Base-by-base conservation (phyloP, 2,888 invertebrate species). In the Drosophila prostipennis region DNA sequence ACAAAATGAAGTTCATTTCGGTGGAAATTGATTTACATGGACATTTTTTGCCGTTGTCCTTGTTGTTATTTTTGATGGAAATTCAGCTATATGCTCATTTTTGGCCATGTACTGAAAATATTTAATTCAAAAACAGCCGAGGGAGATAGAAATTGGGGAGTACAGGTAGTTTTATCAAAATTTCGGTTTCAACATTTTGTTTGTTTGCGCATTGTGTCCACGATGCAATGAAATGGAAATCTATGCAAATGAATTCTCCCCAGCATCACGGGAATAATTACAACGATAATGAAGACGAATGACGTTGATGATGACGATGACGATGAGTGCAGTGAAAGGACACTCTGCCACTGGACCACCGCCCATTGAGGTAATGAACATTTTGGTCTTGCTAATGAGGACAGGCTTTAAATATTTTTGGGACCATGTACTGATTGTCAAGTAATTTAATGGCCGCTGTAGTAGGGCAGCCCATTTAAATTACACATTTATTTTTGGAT, bases 11-110 rank as follows among this genome's bases (percentile, higher is more conserved):
- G 76, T 85, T 79, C 82, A 73, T 69, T 81, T 72, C 72, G 72
- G 56, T 76, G 75, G 72, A 77, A 83, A 89, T 87, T 89, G 85
- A 85, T 89, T 89, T 85, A 87, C 88, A 82, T 81, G 77, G 72
- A 74, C 59, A 80, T 75, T 72, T 58, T 74, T 78, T 73, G 45
- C 3, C 13, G 16, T 34, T 16, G 13, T 48, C 48, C 29, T 76
- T 76, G 71, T 58, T 67, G 57, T 36, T 71, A 37, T 56, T 69
- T 49, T 69, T 29, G 26, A 6, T 43, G 16, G 32, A n/a, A n/a
- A 60, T 72, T 48, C 63, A 74, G 59, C 72, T 58, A 51, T 37
- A 49, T 58, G 53, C 46, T 49, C 63, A 65, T 54, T 52, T 69
- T 72, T 75, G 80, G 68, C 61, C 71, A 59, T 74, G 69, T 72